Evolutionary conservation across 2,113 vertebrate genomes (phyloP).

Genomic region (Larimichthys polyactis): DNA sequence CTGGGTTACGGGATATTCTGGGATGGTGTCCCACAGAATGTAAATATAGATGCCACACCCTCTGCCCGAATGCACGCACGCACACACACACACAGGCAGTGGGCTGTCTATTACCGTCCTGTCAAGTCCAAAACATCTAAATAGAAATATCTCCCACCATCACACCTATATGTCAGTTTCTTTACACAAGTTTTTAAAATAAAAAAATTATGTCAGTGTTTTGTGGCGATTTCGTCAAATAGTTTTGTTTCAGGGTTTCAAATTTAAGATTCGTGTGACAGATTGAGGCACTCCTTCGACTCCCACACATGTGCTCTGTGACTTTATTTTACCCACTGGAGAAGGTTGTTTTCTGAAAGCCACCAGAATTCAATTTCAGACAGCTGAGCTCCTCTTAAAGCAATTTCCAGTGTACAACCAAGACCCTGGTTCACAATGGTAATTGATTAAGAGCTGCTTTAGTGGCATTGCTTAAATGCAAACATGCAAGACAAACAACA

Average conservation of each 20-base stretch:
- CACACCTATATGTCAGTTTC: neutral
- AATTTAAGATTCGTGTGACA: conserved; percentile 20
- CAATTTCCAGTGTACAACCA: conserved; percentile 25
- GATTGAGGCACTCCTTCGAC: conserved; percentile 23
- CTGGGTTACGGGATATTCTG: conserved; percentile 63
- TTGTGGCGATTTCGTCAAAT: neutral
- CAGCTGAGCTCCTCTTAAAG: conserved; percentile 47
- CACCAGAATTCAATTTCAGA: conserved; percentile 34
- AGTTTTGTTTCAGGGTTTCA: neutral
- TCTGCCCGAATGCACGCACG: conserved; percentile 19
- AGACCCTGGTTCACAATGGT: conserved; percentile 18
- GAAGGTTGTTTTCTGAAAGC: conserved; percentile 28
- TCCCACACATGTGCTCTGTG: conserved; percentile 49
- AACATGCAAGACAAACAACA: neutral
- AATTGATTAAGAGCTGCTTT: neutral
- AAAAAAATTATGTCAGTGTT: neutral
- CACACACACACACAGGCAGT: neutral
- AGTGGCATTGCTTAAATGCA: neutral
- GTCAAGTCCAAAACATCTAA: neutral
- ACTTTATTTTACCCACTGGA: conserved; percentile 22
- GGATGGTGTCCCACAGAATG: conserved; percentile 57
- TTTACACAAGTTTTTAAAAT: neutral
- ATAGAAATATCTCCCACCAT: conserved; percentile 18
- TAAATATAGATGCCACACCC: conserved; percentile 74
- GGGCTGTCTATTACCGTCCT: neutral